Base-by-base conservation (phyloP, 2,888 invertebrate species). In the Macropis europaea region DNA sequence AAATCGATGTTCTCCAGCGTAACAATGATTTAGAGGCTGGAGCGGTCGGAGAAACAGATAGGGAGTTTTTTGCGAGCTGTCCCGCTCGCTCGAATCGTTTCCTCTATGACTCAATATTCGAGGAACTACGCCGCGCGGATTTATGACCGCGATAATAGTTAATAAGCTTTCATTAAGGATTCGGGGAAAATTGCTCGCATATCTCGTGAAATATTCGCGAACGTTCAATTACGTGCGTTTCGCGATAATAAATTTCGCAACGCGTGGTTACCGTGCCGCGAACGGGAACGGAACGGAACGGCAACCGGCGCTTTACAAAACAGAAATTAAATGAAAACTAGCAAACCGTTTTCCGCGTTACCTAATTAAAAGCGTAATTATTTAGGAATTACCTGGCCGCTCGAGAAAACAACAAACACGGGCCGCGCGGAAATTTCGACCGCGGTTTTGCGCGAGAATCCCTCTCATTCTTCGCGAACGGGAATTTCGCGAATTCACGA, bases 141-240 rank as follows among this genome's bases (percentile, higher is more conserved):
- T 71, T 71, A 62, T 50, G 17, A 2, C 42, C 36, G 43, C 42
- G 62, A 71, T 71, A 69, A 69, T 56, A 32, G 62, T 50, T 70
- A 71, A 64, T 59, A 66, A 64, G 64, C 66, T 67, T 67, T 72
- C 77, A 76, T 85, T 86, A 86, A 84, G 85, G 83, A 87, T 85
- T 76, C 79, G 78, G 81, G 80, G 75, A 78, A 86, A 87, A 83
- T 85, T 82, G 86, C 82, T 86, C 73, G 68, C 70, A 66, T 75
- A 81, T 76, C 76, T 82, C 73, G 76, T 68, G 76, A 68, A 79
- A 67, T 63, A 57, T 61, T 75, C 47, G 59, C 67, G 57, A 79
- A 50, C 52, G 57, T 53, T 66, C 66, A 66, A 73, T 73, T 64
- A 64, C 52, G 59, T 4, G 42, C 34, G 62, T 47, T n/a, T 45